Evolutionary conservation across 2,113 vertebrate species (phyloP), one percentile per base, ranked within the genome.

Genomic region (Aptenodytes forsteri): DNA sequence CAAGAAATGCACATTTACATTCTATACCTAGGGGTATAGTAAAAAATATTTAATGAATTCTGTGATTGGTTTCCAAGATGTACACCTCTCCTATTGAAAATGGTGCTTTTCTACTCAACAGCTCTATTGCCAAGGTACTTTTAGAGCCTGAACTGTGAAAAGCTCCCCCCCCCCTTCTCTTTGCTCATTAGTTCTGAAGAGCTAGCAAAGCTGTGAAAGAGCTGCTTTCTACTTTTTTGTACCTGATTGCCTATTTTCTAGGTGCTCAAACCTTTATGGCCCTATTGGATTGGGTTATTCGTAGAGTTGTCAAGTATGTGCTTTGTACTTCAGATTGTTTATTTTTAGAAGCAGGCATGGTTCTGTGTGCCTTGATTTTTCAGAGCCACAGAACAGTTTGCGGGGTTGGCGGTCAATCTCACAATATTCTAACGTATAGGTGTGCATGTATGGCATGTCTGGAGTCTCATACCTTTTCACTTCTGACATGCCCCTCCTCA

Each of bases 131-230:
- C 90, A 55, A 77, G 42, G 58, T 96, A 90, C 88, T 95, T 96
- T 97, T 94, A 77, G 83, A 94, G 30, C 46, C 44, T 90, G 92
- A 94, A 56, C 69, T 85, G 73, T 93, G 70, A 96, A 95, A 92
- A 93, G 83, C 32, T 61, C 3, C 7, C 16, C 17, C 44, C 8
- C 15, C 49, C 7, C 19, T 87, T 66, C 34, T 90, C 78, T 94
- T 90, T 83, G 73, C 90, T 96, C 82, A 93, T 97, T 97, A 97
- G 90, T 77, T 93, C 78, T 93, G 90, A 94, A 97, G 92, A 97
- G 93, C 82, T 70, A 80, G 70, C 36, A 96, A 92, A 97, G 72
- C 95, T 86, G 93, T 93, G 71, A 65, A 92, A 93, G 87, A 90
- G 49, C 62, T 58, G 30, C 5, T 1, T 85, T 94, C 38, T 70